Percentiles rank a stretch among this genome's conserved stretches.
Evolutionary conservation across 2,888 invertebrate species (phyloP).

Genomic region (Platynereis dumerilii): DNA sequence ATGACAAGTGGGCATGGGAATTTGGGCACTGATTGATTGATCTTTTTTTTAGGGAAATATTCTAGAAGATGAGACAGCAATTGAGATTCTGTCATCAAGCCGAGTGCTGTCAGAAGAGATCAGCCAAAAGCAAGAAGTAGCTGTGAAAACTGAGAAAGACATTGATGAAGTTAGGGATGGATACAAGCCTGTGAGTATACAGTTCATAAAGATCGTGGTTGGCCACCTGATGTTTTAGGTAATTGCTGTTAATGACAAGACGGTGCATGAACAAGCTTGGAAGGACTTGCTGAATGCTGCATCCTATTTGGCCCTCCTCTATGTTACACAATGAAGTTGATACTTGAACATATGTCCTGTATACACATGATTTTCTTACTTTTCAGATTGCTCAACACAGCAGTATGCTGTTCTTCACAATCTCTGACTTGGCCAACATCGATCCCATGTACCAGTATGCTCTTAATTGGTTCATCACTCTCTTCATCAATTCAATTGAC

Average conservation of each 20-base stretch:
- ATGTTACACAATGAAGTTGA: too few relatives aligned
- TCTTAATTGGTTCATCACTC: constrained; percentile 87
- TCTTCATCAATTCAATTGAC: constrained; percentile 78
- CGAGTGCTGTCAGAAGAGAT: constrained; percentile 81
- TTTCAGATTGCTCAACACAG: constrained; percentile 61
- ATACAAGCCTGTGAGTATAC: constrained; percentile 58
- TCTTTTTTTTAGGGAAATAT: constrained; percentile 93
- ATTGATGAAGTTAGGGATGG: constrained; percentile 60
- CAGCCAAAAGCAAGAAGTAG: constrained; percentile 82
- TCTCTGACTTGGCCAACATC: constrained; percentile 84
- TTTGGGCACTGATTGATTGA: too few relatives aligned
- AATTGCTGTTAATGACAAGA: too few relatives aligned
- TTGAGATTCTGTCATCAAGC: constrained; percentile 82
- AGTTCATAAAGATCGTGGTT: too few relatives aligned
- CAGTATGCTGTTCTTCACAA: constrained; percentile 85
- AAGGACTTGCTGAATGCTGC: too few relatives aligned
- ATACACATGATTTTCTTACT: too few relatives aligned
- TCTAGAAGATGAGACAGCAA: constrained; percentile 92
- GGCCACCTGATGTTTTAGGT: too few relatives aligned
- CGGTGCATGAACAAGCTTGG: too few relatives aligned
- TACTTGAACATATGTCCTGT: too few relatives aligned
- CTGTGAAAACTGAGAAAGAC: constrained; percentile 68
- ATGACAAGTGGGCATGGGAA: too few relatives aligned
- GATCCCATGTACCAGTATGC: constrained; percentile 97
- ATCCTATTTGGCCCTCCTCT: too few relatives aligned